Conservation (phyloP, 2,888 invertebrate species). For the Galeruca laticollis region DNA sequence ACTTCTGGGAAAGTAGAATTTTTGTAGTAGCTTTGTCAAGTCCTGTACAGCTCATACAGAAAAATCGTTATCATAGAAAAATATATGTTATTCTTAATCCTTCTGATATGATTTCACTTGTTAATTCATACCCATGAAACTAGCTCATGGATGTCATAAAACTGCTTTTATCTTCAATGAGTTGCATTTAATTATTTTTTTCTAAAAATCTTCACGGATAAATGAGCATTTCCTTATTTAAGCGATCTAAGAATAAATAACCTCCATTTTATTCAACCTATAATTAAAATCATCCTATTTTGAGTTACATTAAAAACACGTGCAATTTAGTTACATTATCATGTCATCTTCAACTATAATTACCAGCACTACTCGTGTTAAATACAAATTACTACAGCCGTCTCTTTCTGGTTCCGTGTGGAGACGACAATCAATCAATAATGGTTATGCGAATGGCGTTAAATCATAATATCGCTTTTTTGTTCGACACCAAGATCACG, state of each 20-base stretch:
- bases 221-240: not conserved
- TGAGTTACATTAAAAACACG: not conserved
- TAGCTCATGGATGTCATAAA: too few species aligned
- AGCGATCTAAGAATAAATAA: not conserved
- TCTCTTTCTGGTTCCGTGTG: slow-evolving; percentile 5
- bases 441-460: slow-evolving; percentile 19
- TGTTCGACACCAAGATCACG: slow-evolving; percentile 42
- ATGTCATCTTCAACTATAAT: not conserved
- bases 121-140: too few species aligned
- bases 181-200: not conserved
- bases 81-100: too few species aligned
- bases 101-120: too few species aligned
- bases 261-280: not conserved
- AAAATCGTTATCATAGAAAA: too few species aligned
- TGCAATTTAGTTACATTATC: not conserved
- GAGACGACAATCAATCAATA: slow-evolving; percentile 1
- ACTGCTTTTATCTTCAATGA: too few species aligned
- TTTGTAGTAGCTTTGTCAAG: too few species aligned
- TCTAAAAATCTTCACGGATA: not conserved
- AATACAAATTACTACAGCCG: not conserved
- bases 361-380: not conserved
- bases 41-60: too few species aligned
- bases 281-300: not conserved
- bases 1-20: too few species aligned
- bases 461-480: slow-evolving; percentile 30